Percentiles rank a stretch among this genome's conserved stretches.
Conservation (phyloP, 1,140 invertebrate species). For the Atopsyche davidsoni region DNA sequence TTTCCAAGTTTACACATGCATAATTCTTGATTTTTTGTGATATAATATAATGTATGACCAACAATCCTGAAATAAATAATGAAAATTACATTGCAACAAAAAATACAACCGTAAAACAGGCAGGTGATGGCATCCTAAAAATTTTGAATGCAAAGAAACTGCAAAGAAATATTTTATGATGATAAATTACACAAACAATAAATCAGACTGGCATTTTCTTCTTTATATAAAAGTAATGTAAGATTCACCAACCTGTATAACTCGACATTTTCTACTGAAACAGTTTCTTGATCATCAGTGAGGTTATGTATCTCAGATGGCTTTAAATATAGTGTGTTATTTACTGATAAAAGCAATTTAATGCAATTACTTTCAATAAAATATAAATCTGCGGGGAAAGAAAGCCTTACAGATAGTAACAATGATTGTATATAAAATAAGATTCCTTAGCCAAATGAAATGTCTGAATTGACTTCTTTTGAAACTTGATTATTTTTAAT, state of each 20-base stretch:
- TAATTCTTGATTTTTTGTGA: constrained; percentile 16
- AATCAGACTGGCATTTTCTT: too few relatives aligned
- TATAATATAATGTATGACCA: constrained; percentile 22
- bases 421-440: constrained; percentile 2
- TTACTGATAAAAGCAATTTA: constrained; percentile 5
- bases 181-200: neutral
- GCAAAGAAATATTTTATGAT: neutral
- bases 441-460: neutral
- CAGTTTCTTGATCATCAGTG: constrained; percentile 2
- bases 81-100: neutral
- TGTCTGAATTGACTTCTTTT: neutral
- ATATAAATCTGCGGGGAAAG: constrained; percentile 8
- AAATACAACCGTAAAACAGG: neutral
- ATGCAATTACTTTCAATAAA: constrained; percentile 14
- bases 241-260: constrained; percentile 17
- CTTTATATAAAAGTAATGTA: constrained; percentile 10
- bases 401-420: too few relatives aligned
- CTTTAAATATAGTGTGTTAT: constrained; percentile 15
- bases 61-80: constrained; percentile 17
- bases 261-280: constrained; percentile 17
- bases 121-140: neutral
- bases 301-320: neutral
- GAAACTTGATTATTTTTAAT: neutral
- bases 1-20: constrained; percentile 11
- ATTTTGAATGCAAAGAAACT: neutral